Evolutionary conservation across 2,888 invertebrate species (phyloP).

Genomic region (Rhaphigaster nebulosa): DNA sequence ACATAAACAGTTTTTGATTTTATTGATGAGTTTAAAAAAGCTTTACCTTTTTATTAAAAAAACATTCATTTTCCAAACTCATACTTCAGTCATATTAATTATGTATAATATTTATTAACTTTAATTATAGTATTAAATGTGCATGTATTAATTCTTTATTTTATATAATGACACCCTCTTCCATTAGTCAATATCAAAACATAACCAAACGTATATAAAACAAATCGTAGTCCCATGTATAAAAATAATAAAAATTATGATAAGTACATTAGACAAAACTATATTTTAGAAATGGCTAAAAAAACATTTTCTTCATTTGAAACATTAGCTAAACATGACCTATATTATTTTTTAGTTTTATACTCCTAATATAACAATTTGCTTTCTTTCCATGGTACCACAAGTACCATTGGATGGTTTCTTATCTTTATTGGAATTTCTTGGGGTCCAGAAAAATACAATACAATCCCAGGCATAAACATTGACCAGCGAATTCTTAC

Average conservation of each 20-base stretch:
- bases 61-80: no score
- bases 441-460: background rate
- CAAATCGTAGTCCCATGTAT: background rate
- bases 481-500: background rate
- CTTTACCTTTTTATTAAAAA: no score
- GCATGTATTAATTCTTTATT: no score
- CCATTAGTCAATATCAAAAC: no score
- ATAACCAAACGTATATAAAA: background rate
- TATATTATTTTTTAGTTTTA: background rate
- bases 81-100: no score
- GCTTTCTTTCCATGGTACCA: background rate
- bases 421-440: background rate
- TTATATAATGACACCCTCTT: no score
- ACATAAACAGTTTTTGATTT: no score
- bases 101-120: no score
- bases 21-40: no score
- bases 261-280: background rate
- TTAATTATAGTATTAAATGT: no score
- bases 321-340: background rate
- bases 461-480: background rate
- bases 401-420: background rate
- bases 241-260: background rate
- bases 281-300: background rate
- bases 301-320: background rate
- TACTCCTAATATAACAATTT: background rate